phyloP scores from a whole-genome alignment of 2,113 vertebrate genomes.

The Elgaria multicarinata region DNA sequence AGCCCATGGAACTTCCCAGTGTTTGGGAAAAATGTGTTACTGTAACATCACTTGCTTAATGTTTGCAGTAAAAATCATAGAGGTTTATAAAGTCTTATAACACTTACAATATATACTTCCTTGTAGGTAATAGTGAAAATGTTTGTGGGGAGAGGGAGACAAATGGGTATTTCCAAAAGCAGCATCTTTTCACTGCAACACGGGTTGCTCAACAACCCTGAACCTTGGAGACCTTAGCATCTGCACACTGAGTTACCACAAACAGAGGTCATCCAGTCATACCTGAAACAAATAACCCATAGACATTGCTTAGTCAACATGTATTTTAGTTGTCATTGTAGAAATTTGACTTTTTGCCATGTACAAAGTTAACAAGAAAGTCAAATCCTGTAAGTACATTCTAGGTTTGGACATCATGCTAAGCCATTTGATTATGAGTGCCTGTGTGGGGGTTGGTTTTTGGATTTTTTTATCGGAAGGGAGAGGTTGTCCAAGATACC shows the following conservation, averaged over 20 bases:
- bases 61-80: neutral
- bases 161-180: constrained; percentile 31
- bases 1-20: neutral
- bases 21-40: neutral
- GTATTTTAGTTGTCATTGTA: neutral
- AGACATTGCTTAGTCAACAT: neutral
- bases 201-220: neutral
- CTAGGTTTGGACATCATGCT: too few relatives aligned
- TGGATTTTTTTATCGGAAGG: neutral
- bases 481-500: neutral
- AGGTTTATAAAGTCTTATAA: neutral
- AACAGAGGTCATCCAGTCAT: constrained; percentile 5
- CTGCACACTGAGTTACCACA: neutral
- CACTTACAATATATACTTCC: constrained; percentile 11
- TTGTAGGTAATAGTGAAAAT: constrained; percentile 15
- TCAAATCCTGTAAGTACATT: neutral
- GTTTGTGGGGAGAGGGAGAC: neutral
- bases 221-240: neutral
- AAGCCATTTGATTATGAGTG: neutral
- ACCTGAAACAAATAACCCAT: neutral
- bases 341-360: neutral
- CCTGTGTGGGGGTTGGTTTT: neutral
- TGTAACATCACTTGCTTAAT: neutral
- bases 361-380: neutral
- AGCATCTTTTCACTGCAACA: neutral